A percentile compares a stretch with the other conserved stretches of the same genome.
These are phyloP conservation scores for Megaustenia siamemsis DNA, from an alignment of 2,888 invertebrate species.

Conservation along the genomic window DNA sequence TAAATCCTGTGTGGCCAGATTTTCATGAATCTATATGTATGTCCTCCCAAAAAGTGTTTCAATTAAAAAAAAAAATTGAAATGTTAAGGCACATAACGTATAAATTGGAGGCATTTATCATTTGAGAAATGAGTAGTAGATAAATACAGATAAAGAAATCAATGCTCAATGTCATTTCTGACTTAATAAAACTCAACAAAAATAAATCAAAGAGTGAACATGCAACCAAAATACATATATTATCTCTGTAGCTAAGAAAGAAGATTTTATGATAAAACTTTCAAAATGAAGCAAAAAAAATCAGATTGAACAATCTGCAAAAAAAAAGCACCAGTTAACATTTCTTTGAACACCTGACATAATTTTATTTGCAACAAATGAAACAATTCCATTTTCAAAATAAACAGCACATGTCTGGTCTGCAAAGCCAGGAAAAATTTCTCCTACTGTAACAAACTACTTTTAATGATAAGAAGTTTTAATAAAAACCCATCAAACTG, in stretches of 20 bases:
- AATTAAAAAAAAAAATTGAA: not conserved
- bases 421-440: not conserved
- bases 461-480: too few relatives aligned
- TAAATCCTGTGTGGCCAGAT: too few relatives aligned
- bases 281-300: not conserved
- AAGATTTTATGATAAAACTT: not conserved
- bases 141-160: not conserved
- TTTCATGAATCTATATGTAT: not conserved
- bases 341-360: not conserved
- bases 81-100: constrained; percentile 27
- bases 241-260: not conserved
- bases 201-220: not conserved
- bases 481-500: too few relatives aligned
- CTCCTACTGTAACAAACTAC: too few relatives aligned
- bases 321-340: constrained; percentile 7
- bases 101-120: constrained; percentile 3
- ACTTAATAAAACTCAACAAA: not conserved
- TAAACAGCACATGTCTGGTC: not conserved
- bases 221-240: not conserved
- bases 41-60: not conserved
- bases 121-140: not conserved
- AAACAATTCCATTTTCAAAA: not conserved
- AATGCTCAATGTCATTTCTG: not conserved
- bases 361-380: not conserved
- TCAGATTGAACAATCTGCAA: constrained; percentile 24